Conservation (phyloP, 2,888 invertebrate genomes). For the Axea sp. region DNA sequence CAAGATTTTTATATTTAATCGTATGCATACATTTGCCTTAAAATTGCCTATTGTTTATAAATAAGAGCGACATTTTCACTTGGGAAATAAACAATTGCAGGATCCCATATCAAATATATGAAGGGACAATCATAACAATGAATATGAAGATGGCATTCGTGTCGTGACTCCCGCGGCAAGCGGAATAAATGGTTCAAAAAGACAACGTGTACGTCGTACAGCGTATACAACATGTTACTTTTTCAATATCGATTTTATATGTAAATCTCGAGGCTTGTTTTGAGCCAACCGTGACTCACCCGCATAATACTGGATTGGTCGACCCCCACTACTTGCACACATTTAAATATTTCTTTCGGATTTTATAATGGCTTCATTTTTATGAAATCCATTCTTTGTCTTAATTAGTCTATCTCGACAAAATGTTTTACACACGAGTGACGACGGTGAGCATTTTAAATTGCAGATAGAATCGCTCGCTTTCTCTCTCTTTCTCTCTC, state of each 20-base stretch:
- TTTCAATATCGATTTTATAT: constrained; percentile 63
- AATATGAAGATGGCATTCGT: constrained; percentile 66
- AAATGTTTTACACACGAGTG: constrained; percentile 12
- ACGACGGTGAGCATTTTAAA: no score
- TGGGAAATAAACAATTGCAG: not conserved
- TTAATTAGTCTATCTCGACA: constrained; percentile 39
- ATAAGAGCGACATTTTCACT: constrained; percentile 1
- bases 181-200: constrained; percentile 70
- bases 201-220: constrained; percentile 67
- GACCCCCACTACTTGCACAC: constrained; percentile 10
- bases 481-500: no score
- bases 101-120: constrained; percentile 19
- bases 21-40: no score
- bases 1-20: no score
- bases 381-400: constrained; percentile 36
- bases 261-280: constrained; percentile 59
- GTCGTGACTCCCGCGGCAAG: constrained; percentile 67
- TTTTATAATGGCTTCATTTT: constrained; percentile 58
- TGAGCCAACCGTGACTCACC: constrained; percentile 56
- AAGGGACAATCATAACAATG: constrained; percentile 58
- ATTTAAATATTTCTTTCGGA: constrained; percentile 38
- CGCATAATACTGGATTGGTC: constrained; percentile 52
- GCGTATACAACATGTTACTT: constrained; percentile 59
- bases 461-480: no score
- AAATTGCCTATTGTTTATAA: no score